Conservation (phyloP, 2,113 vertebrate genomes). For the Datnioides undecimradiatus region DNA sequence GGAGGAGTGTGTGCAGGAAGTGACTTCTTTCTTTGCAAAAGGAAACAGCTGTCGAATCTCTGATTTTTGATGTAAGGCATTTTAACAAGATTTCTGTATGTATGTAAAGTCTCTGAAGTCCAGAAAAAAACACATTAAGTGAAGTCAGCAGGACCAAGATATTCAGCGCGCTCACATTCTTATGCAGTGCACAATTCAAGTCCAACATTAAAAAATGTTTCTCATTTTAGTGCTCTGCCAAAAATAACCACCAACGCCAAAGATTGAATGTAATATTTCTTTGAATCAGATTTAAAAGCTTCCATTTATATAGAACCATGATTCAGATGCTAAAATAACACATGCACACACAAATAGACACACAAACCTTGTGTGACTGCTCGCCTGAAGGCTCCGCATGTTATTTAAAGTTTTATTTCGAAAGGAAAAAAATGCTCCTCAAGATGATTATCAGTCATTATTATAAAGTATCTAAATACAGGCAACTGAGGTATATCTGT, state of each 20-base stretch:
- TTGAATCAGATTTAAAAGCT: not conserved
- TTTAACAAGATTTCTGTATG: not conserved
- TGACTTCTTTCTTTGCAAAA: too few species aligned
- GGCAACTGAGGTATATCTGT: constrained; percentile 87
- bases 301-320: not conserved
- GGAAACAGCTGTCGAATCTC: not conserved
- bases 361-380: constrained; percentile 2
- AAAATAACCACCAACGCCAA: not conserved
- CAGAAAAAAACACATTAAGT: not conserved
- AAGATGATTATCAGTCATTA: constrained; percentile 72
- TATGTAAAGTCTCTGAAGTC: not conserved
- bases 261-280: not conserved
- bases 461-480: constrained; percentile 86
- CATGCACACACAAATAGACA: not conserved
- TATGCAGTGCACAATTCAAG: not conserved
- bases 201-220: not conserved
- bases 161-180: not conserved
- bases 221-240: constrained; percentile 3
- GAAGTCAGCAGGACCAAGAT: not conserved
- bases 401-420: constrained; percentile 80
- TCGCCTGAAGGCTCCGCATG: constrained; percentile 13
- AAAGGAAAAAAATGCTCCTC: constrained; percentile 66
- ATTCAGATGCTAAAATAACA: not conserved
- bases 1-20: too few species aligned
- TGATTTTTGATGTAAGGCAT: not conserved